These are phyloP conservation scores for Xanthia togata DNA, from an alignment of 2,888 invertebrate genomes.

Conservation along the genomic window DNA sequence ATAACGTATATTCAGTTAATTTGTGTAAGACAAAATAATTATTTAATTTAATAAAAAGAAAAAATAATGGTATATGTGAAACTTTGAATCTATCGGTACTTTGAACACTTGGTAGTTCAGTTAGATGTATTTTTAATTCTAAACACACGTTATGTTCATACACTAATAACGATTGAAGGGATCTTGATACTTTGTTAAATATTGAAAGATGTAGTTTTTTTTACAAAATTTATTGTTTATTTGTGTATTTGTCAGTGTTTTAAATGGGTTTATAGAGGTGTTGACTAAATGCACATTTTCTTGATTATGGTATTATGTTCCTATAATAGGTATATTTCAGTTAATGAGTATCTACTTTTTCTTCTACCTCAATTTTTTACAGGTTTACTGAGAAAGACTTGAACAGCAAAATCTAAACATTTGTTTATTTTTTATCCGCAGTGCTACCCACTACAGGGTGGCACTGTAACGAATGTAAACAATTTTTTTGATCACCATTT, in stretches of 20 bases:
- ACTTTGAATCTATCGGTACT: constrained; percentile 77
- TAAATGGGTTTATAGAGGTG: background rate
- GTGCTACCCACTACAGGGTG: background rate
- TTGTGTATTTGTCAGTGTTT: background rate
- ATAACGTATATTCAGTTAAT: background rate
- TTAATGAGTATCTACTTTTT: background rate
- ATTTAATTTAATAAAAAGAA: background rate
- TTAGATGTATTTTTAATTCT: constrained; percentile 81
- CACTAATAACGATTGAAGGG: constrained; percentile 32
- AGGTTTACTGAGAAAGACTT: background rate
- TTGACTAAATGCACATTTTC: background rate
- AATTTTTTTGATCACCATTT: background rate
- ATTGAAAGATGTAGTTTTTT: background rate
- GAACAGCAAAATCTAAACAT: background rate
- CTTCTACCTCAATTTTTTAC: background rate
- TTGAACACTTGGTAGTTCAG: constrained; percentile 72
- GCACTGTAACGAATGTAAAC: background rate
- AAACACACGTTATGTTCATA: constrained; percentile 72
- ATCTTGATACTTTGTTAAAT: constrained; percentile 68
- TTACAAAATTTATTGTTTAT: background rate
- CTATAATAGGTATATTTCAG: background rate
- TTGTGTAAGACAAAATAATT: accelerated
- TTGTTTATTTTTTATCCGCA: background rate
- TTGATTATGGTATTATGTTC: background rate
- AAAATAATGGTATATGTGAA: background rate